Percentiles rank a stretch among this genome's conserved stretches.
phyloP scores from a whole-genome alignment of 2,113 vertebrate genomes.

The Diadophis punctatus region DNA sequence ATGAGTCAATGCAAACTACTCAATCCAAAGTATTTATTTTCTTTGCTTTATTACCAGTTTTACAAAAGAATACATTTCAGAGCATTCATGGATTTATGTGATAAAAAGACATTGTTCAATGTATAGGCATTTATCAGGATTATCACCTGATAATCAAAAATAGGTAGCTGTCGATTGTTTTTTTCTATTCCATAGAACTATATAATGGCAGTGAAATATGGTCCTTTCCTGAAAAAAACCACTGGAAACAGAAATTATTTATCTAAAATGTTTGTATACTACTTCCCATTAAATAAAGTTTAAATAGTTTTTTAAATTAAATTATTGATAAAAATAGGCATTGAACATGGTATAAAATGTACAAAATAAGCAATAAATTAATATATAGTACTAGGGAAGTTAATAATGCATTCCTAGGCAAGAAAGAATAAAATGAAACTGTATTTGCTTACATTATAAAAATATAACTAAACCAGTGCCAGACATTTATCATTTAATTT shows the following conservation, averaged over 20 bases:
- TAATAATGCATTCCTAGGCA: background rate
- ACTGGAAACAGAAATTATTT: background rate
- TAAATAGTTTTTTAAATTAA: background rate
- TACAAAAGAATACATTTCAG: constrained; percentile 8
- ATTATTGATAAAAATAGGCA: background rate
- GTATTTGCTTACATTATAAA: background rate
- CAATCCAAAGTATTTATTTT: constrained; percentile 10
- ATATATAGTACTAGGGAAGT: background rate
- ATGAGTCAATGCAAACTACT: background rate
- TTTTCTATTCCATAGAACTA: background rate
- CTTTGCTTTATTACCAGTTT: background rate
- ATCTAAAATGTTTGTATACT: background rate
- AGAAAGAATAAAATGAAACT: background rate
- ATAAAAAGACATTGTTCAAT: constrained; percentile 10
- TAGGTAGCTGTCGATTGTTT: background rate
- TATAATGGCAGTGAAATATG: background rate
- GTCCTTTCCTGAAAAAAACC: background rate
- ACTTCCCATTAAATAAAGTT: background rate
- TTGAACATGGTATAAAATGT: background rate
- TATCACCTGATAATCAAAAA: background rate
- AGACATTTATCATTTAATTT: background rate
- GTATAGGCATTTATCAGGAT: constrained; percentile 1
- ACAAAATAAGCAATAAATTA: background rate
- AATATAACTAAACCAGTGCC: background rate
- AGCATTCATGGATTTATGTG: constrained; percentile 41